These are phyloP conservation scores for Helicoverpa zea DNA, from an alignment of 1,140 invertebrate genomes.

Conservation along the genomic window DNA sequence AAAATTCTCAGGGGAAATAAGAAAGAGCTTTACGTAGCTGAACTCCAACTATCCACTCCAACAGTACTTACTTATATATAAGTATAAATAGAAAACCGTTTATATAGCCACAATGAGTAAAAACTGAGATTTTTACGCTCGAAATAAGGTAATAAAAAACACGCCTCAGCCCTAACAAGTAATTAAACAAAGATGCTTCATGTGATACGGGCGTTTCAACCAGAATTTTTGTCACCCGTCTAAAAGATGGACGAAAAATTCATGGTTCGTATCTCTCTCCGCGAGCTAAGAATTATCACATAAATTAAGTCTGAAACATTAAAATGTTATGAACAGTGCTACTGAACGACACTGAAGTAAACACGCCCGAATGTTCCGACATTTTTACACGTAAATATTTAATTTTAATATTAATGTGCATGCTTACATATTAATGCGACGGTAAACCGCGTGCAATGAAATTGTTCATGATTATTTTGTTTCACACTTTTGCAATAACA, in stretches of 20 bases:
- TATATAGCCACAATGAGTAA: not conserved
- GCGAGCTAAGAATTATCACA: constrained; percentile 9
- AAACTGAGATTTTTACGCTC: not conserved
- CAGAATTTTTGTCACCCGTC: constrained; percentile 20
- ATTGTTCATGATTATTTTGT: not conserved
- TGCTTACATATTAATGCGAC: constrained; percentile 19
- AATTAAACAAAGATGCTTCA: constrained; percentile 22
- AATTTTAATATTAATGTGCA: constrained; percentile 14
- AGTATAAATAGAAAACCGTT: too few relatives aligned
- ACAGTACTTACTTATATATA: too few relatives aligned
- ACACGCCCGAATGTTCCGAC: not conserved
- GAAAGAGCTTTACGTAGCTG: too few relatives aligned
- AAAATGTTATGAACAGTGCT: not conserved
- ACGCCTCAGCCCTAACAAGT: not conserved
- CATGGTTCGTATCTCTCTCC: not conserved
- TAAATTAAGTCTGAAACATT: not conserved
- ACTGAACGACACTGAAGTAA: not conserved
- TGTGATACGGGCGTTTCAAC: not conserved
- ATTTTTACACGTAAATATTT: constrained; percentile 26
- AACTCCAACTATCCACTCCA: too few relatives aligned
- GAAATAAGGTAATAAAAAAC: constrained; percentile 21
- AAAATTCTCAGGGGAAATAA: not conserved
- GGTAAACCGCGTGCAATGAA: constrained; percentile 6
- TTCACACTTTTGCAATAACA: not conserved
- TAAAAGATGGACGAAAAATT: not conserved